Percentiles rank a stretch among this genome's conserved stretches.
These are phyloP conservation scores for Catagonus wagneri DNA, from an alignment of 2,113 vertebrate species.

Conservation along the genomic window DNA sequence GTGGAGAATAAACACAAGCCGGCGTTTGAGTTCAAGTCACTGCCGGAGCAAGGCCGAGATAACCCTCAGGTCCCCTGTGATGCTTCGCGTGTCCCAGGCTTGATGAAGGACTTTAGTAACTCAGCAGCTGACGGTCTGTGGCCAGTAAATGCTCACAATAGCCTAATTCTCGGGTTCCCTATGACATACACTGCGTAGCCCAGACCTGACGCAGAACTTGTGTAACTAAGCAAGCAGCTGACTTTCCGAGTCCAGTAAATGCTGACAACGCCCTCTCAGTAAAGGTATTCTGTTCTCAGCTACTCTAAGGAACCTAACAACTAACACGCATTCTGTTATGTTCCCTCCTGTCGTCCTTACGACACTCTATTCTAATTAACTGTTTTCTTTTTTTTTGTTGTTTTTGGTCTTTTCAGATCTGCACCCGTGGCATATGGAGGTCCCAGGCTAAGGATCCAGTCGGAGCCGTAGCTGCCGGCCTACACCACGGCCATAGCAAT, in stretches of 20 bases:
- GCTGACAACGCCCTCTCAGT: not conserved
- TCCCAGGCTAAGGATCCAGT: too few relatives aligned
- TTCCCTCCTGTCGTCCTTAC: not conserved
- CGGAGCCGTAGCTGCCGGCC: too few relatives aligned
- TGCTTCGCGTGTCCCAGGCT: not conserved
- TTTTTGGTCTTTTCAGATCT: too few relatives aligned
- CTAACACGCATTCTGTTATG: not conserved
- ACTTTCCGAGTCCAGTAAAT: not conserved
- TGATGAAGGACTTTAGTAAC: not conserved
- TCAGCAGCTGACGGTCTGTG: too few relatives aligned
- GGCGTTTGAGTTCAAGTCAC: not conserved
- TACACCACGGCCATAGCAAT: too few relatives aligned
- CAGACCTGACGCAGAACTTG: not conserved
- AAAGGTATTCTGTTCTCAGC: not conserved
- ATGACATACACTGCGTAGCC: not conserved
- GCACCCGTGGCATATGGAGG: too few relatives aligned
- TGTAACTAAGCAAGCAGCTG: not conserved
- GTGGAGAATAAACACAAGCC: not conserved
- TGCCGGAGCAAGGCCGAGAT: slow-evolving; percentile 4
- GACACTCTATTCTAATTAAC: not conserved
- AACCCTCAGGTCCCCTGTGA: not conserved
- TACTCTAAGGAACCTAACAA: not conserved
- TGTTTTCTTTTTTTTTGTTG: too few relatives aligned
- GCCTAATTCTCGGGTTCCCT: not conserved
- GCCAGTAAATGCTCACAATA: too few relatives aligned